Evolutionary conservation across 2,797 vertebrate genomes (phyloP).

Genomic region (Iguana delicatissima): DNA sequence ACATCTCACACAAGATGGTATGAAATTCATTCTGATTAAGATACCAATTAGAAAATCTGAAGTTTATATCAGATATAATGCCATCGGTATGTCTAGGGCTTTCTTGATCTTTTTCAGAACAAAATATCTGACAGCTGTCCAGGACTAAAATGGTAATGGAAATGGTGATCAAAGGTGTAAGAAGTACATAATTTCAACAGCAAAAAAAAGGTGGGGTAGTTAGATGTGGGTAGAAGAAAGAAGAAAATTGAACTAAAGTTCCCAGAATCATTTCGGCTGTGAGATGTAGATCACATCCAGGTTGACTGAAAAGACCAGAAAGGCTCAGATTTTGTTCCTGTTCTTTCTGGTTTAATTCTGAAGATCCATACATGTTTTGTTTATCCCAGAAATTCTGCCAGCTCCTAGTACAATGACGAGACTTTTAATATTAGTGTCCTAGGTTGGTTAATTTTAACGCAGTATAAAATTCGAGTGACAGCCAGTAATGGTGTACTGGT

Average conservation of each 20-base stretch:
- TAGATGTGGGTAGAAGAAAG: background rate
- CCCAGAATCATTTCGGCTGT: too few species aligned
- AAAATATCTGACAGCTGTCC: background rate
- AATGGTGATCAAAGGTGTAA: background rate
- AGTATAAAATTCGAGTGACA: too few species aligned
- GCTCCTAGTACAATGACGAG: too few species aligned
- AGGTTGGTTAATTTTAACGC: too few species aligned
- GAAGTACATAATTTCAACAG: background rate
- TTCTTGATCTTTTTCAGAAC: background rate
- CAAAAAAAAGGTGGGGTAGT: background rate
- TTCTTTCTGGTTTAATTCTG: too few species aligned
- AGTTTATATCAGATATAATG: background rate
- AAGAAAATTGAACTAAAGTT: background rate
- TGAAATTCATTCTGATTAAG: background rate
- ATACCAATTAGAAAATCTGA: background rate
- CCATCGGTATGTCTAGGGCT: background rate
- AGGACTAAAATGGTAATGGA: background rate
- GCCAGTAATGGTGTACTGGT: too few species aligned
- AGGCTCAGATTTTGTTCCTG: too few species aligned
- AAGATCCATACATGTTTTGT: too few species aligned
- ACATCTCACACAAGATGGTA: background rate
- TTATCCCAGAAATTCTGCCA: too few species aligned
- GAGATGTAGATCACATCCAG: too few species aligned
- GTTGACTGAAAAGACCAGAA: too few species aligned
- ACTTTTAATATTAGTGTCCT: too few species aligned